Evolutionary conservation across 1,140 invertebrate genomes (phyloP), one percentile per base, ranked within the genome.

Genomic region (Drosophila ananassae): DNA sequence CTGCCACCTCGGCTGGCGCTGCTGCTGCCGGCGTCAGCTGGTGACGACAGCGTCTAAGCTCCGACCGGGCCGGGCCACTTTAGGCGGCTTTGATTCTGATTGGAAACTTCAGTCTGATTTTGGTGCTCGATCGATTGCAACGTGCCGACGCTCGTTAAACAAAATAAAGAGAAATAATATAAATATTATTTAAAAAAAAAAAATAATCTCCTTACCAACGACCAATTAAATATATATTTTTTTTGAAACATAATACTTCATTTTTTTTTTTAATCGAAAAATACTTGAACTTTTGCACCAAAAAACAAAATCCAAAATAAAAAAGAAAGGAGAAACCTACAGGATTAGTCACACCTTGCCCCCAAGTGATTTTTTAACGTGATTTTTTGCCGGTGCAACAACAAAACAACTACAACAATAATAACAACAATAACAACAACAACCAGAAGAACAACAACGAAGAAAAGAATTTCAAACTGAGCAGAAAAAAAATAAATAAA

Each of bases 101-200:
- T 87, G 71, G 68, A 78, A 89, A 89, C 69, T 75, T 91, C 85
- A 91, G 90, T 91, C 85, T 91, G 90, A 91, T 90, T 91, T 91
- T 91, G 90, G 90, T 91, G 90, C 89, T 91, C 90, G 87, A 90
- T 84, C 90, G 85, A 87, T 90, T 78, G 77, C 90, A 83, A 91
- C 90, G 90, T 91, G 80, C 71, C 77, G 75, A 82, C 83, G 83
- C 78, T 82, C 82, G 61, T 82, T 52, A 58, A 67, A 30, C 25
- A 17, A 34, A 47, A 41, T 48, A 53, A 30, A 2, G 52, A 64
- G 13, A 34, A 47, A 56, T 17, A 25, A 39, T 41, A 48, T 12
- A 13, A 34, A 59, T 34, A 55, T 61, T 34, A 21, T 28, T 32
- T 2, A n/a, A 0, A 10, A 10, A 22, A 46, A 3, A 44, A 13